phyloP scores from a whole-genome alignment of 2,888 invertebrate genomes.

The Lampropteryx suffumata region DNA sequence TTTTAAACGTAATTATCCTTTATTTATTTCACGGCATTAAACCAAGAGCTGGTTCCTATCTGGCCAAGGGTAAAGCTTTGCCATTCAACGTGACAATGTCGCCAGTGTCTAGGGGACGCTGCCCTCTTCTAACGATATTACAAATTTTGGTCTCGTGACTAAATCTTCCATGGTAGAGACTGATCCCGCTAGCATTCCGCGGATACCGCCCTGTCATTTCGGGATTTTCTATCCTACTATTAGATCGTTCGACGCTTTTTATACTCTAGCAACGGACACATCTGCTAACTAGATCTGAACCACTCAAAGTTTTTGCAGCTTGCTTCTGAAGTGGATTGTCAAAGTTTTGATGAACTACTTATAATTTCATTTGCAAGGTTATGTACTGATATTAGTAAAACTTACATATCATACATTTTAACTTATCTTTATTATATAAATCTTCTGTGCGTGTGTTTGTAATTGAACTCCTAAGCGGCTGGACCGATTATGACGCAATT shows the following conservation, averaged over 20 bases:
- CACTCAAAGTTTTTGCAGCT: conserved; percentile 21
- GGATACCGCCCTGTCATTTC: conserved; percentile 37
- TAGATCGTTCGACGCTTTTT: conserved; percentile 38
- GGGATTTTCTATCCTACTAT: conserved; percentile 39
- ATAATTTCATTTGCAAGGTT: neutral
- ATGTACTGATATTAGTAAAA: neutral
- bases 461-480: no score
- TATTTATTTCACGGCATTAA: no score
- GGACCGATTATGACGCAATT: no score
- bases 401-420: no score
- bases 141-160: neutral
- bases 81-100: no score
- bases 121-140: no score
- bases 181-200: conserved; percentile 34
- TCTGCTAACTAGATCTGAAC: conserved; percentile 35
- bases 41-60: no score
- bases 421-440: no score
- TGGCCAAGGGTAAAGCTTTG: no score
- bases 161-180: conserved; percentile 2
- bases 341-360: conserved; percentile 1
- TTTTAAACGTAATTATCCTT: no score
- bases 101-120: no score
- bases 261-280: conserved; percentile 21
- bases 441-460: no score
- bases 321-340: conserved; percentile 11